These are phyloP conservation scores for Tetropium fuscum DNA, from an alignment of 2,888 invertebrate species.

Conservation along the genomic window DNA sequence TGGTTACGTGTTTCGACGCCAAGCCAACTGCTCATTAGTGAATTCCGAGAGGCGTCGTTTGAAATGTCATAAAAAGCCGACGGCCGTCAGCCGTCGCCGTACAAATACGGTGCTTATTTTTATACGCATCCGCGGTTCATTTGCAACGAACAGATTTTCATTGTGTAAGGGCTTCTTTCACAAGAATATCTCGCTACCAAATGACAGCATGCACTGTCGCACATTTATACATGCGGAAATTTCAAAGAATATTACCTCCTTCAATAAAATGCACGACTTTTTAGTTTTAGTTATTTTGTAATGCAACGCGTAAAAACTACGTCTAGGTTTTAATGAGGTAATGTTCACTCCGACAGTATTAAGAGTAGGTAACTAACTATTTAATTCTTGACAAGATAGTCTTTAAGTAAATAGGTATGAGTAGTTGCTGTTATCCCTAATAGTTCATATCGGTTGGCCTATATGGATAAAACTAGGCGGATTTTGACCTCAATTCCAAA, in stretches of 20 bases:
- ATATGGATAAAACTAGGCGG: no score
- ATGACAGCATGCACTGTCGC: slow-evolving; percentile 43
- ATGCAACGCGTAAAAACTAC: no score
- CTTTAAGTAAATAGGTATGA: no score
- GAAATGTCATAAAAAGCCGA: slow-evolving; percentile 64
- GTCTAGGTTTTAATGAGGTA: no score
- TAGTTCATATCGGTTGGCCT: no score
- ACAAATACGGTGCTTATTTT: slow-evolving; percentile 50
- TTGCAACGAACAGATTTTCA: slow-evolving; percentile 44
- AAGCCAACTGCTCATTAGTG: slow-evolving; percentile 65
- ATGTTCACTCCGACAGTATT: no score
- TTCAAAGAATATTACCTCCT: slow-evolving; percentile 36
- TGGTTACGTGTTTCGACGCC: slow-evolving; percentile 58
- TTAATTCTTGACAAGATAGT: no score
- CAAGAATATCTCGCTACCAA: slow-evolving; percentile 35
- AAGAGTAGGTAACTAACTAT: no score
- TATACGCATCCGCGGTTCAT: slow-evolving; percentile 34
- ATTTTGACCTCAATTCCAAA: no score
- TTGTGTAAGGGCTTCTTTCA: slow-evolving; percentile 42
- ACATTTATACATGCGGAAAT: slow-evolving; percentile 34
- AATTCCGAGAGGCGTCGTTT: slow-evolving; percentile 65
- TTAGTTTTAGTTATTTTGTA: slow-evolving; percentile 15
- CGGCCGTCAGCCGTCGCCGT: slow-evolving; percentile 55
- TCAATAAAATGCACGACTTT: slow-evolving; percentile 1
- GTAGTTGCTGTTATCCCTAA: no score